Evolutionary conservation across 2,888 invertebrate species (phyloP), one percentile per base, ranked within the genome.

Genomic region (Erpobdella octoculata): DNA sequence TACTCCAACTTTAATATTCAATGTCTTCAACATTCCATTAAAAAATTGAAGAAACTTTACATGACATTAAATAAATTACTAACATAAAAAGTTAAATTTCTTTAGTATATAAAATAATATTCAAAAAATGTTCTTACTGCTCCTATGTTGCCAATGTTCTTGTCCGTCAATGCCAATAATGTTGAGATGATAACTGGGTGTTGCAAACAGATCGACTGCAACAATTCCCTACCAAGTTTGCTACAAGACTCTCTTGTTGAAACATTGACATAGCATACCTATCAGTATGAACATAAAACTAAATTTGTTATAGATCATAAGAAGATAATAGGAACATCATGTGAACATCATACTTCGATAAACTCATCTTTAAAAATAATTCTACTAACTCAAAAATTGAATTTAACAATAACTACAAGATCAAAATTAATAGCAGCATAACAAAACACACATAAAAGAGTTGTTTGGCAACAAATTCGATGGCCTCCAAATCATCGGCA

Each of bases 251-350:
- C 90, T 78, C 89, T 86, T 0, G 90, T 90, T 64, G 86, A 83
- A 75, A 86, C 84, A 79, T 88, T 88, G 1, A 90, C 84, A 82
- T 89, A 91, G 70, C 90, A 90, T 80, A 91, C 88, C 89, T 90
- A 82, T 46, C 9, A 8, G 15, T 6, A 6, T n/a, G n/a, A 53
- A 53, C 21, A 6, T 5, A 53, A 5, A 1, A 4, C 53, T 25
- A 53, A 6, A 9, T 28, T 53, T 6, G 53, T 28, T 25, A 18
- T 12, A 1, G 1, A 53, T 25, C 18, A 6, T 48, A 48, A 53
- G 9, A 41, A 41, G n/a, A 41, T 41, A 41, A 41, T 41, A 41
- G 21, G 6, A 21, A 9, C 8, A 53, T 25, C 9, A 9, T 12
- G 21, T 12, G n/a, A n/a, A n/a, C n/a, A n/a, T n/a, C n/a, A n/a